A percentile compares a stretch with the other conserved stretches of the same genome.
Evolutionary conservation across 2,888 invertebrate species (phyloP).

Genomic region (Pandemis corylana): DNA sequence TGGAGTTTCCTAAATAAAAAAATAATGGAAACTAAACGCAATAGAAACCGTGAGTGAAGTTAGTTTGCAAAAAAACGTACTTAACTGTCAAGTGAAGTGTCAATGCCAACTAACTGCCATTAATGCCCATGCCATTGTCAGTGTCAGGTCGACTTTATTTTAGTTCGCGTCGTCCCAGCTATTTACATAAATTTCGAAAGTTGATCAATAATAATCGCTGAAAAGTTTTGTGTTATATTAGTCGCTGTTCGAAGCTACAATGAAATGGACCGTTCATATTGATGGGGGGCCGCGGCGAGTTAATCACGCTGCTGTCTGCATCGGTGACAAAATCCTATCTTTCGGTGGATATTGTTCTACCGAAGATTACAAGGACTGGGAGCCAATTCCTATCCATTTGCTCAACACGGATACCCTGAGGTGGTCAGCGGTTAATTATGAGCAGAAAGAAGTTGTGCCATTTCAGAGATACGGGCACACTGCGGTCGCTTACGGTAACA

Average conservation of each 20-base stretch:
- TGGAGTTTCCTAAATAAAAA: too few relatives aligned
- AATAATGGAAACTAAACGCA: too few relatives aligned
- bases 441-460: slow-evolving; percentile 85
- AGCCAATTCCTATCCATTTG: slow-evolving; percentile 94
- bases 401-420: slow-evolving; percentile 89
- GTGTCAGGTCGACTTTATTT: slow-evolving; percentile 20
- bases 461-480: slow-evolving; percentile 97
- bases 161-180: background rate
- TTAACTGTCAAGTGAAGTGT: background rate
- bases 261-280: slow-evolving; percentile 94
- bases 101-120: background rate
- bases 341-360: slow-evolving; percentile 97
- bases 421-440: slow-evolving; percentile 85
- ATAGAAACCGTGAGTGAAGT: too few relatives aligned
- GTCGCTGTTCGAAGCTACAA: slow-evolving; percentile 57
- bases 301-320: slow-evolving; percentile 95
- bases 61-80: too few relatives aligned
- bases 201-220: slow-evolving; percentile 20
- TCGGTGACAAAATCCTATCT: slow-evolving; percentile 92
- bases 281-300: slow-evolving; percentile 96
- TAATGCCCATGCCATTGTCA: slow-evolving; percentile 37
- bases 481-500: slow-evolving; percentile 91
- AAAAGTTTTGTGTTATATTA: background rate
- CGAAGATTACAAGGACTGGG: slow-evolving; percentile 89
- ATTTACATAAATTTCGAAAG: slow-evolving; percentile 29